Conservation (phyloP, 2,797 vertebrate species). For the Oceanodroma leucorhoa region DNA sequence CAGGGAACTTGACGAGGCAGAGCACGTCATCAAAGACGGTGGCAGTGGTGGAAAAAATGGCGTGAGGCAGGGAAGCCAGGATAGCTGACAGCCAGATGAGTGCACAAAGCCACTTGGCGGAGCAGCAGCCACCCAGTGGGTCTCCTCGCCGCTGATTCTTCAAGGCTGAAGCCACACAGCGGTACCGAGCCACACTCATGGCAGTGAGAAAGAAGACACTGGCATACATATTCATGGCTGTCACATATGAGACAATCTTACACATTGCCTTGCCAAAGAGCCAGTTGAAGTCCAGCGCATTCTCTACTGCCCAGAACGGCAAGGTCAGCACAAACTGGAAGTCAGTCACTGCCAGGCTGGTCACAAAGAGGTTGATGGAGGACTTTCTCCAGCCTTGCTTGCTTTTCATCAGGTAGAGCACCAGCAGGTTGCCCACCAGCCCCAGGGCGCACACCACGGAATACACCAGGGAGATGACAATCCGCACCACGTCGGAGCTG, state of each 20-base stretch:
- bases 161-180: slow-evolving; percentile 87
- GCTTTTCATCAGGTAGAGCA: slow-evolving; percentile 90
- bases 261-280: slow-evolving; percentile 93
- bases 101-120: slow-evolving; percentile 79
- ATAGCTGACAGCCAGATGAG: slow-evolving; percentile 85
- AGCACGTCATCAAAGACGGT: slow-evolving; percentile 86
- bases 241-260: slow-evolving; percentile 91
- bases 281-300: slow-evolving; percentile 93
- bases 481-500: slow-evolving; percentile 79
- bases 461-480: slow-evolving; percentile 88
- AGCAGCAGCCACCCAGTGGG: slow-evolving; percentile 62
- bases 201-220: slow-evolving; percentile 96
- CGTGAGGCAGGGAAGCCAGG: slow-evolving; percentile 87
- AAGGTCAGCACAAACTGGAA: slow-evolving; percentile 94
- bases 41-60: slow-evolving; percentile 89
- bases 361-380: slow-evolving; percentile 92
- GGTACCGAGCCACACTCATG: slow-evolving; percentile 92
- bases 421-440: slow-evolving; percentile 89
- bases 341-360: slow-evolving; percentile 90
- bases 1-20: slow-evolving; percentile 90
- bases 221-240: slow-evolving; percentile 96
- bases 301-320: slow-evolving; percentile 97
- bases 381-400: slow-evolving; percentile 92
- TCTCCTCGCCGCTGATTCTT: slow-evolving; percentile 70
- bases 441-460: slow-evolving; percentile 92